These are phyloP conservation scores for Plectrocnemia conspersa DNA, from an alignment of 1,140 invertebrate species.

Conservation along the genomic window DNA sequence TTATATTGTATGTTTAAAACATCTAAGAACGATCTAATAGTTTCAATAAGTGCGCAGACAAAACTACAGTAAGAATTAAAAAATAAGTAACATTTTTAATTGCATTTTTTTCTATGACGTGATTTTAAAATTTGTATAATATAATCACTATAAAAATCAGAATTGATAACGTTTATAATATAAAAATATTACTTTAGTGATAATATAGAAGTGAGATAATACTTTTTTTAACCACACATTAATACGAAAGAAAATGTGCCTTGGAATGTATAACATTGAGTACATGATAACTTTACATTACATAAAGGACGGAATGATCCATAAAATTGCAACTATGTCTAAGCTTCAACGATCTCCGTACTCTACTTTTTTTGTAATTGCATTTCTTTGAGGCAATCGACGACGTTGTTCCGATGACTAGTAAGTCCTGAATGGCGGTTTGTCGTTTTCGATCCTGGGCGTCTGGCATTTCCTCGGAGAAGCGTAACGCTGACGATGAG, in stretches of 20 bases:
- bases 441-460: slow-evolving; percentile 30
- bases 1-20: slow-evolving; percentile 6
- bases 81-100: neutral
- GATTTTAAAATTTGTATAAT: neutral
- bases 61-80: neutral
- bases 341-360: no score
- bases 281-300: neutral
- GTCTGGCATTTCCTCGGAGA: slow-evolving; percentile 31
- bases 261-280: neutral
- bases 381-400: neutral
- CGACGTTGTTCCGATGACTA: neutral
- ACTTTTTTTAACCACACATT: neutral
- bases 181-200: neutral
- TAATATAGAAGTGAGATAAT: neutral
- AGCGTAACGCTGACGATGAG: slow-evolving; percentile 14
- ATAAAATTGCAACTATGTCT: no score
- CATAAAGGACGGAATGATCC: no score
- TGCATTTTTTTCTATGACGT: neutral
- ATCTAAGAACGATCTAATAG: no score
- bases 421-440: slow-evolving; percentile 33
- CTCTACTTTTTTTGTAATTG: neutral
- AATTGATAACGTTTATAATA: neutral
- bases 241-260: neutral
- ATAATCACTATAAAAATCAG: neutral
- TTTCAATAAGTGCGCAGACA: no score